Evolutionary conservation across 2,797 vertebrate genomes (phyloP), one percentile per base, ranked within the genome.

Genomic region (Ficedula albicollis): DNA sequence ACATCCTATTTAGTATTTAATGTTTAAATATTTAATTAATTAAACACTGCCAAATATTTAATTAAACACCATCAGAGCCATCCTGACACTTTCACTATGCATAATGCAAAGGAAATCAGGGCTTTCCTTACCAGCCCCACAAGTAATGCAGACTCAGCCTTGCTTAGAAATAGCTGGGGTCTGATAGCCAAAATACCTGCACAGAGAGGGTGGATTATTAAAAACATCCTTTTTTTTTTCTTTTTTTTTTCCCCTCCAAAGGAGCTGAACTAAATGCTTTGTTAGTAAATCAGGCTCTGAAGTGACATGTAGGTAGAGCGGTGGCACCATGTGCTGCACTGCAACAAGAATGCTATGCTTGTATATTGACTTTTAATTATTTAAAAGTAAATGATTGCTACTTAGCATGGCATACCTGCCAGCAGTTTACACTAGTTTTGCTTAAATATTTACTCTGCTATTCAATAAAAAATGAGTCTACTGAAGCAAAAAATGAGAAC

Each of bases 1-100:
- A 97, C 97, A 95, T 97, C 95, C 93, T 97, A 98, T 97, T 98
- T 97, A 91, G 89, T 97, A 97, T 97, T 98, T 97, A 97, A 97
- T 76, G 90, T 97, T 98, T 98, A 97, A 98, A 98, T 97, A 97
- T 97, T 98, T 98, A 97, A 98, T 98, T 98, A 98, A 98, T 98
- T 97, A 97, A 98, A 97, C 95, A 95, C 94, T 96, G 97, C 95
- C 98, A 98, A 98, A 98, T 97, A 97, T 98, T 98, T 98, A 97
- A 98, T 98, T 97, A 98, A 98, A 97, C 60, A 7, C 95, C 97
- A 96, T 97, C 96, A 96, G 95, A 97, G 96, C 89, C 94, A 95
- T 94, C 91, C 96, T 75, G 96, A 97, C 95, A 95, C 91, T 90
- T 96, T 54, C 81, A 80, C 90, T 92, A 79, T 95, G 97, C 96